Conservation (phyloP, 2,113 vertebrate species). For the Uropsilus gracilis region DNA sequence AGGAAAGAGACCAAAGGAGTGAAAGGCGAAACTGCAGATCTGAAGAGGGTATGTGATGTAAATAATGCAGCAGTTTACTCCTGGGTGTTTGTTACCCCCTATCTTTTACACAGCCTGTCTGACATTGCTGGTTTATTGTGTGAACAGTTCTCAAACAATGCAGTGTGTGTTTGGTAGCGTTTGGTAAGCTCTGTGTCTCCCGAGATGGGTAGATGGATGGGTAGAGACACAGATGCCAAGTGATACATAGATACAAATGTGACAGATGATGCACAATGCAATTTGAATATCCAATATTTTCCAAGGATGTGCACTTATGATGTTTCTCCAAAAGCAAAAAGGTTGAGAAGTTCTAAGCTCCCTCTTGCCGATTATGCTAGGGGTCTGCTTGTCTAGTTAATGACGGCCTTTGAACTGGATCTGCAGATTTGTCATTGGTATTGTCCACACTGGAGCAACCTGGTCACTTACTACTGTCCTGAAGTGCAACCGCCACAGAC, state of each 20-base stretch:
- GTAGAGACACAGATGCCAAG: too few species aligned
- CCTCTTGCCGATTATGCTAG: not conserved
- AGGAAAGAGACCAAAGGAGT: not conserved
- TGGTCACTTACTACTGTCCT: not conserved
- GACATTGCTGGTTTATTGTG: not conserved
- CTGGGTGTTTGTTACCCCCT: not conserved
- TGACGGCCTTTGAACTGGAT: not conserved
- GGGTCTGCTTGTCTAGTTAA: not conserved
- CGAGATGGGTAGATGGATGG: too few species aligned
- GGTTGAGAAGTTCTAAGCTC: not conserved
- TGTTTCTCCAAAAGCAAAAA: not conserved
- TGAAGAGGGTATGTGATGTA: rapidly evolving
- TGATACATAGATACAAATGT: not conserved
- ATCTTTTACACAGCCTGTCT: not conserved
- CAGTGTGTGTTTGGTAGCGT: too few species aligned
- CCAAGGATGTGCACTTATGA: not conserved
- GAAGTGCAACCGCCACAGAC: not conserved
- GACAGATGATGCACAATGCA: not conserved
- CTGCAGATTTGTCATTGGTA: not conserved
- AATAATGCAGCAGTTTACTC: not conserved
- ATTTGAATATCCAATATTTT: not conserved
- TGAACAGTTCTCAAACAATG: not conserved
- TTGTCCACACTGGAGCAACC: not conserved
- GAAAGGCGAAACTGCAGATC: not conserved
- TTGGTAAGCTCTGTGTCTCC: too few species aligned